Conservation (phyloP, 1,140 invertebrate species). For the Drosophila sp. region DNA sequence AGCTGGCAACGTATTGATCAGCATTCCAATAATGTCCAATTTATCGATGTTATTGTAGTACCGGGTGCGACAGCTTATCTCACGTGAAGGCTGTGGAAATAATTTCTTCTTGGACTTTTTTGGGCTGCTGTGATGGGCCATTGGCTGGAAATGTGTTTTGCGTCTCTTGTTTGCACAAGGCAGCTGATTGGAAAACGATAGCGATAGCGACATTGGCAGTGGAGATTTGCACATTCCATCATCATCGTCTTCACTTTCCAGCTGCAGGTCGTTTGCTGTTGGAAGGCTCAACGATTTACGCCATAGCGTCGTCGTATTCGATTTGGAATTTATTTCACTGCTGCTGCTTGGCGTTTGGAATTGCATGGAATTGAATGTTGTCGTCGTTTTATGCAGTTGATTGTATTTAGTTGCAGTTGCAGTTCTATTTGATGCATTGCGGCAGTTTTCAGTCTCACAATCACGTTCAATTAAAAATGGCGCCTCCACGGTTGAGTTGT, state of each 20-base stretch:
- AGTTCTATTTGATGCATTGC: conserved; percentile 55
- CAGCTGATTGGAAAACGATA: conserved; percentile 19
- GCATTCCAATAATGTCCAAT: conserved; percentile 61
- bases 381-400: conserved; percentile 1
- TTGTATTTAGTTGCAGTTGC: neutral
- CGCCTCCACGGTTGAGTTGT: conserved; percentile 73
- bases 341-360: conserved; percentile 50
- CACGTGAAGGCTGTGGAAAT: conserved; percentile 32
- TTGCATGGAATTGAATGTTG: conserved; percentile 28
- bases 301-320: conserved; percentile 11
- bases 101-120: conserved; percentile 70
- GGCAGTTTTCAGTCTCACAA: conserved; percentile 62
- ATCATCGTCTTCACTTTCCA: conserved; percentile 18
- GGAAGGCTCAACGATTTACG: conserved; percentile 22
- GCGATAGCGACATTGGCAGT: neutral
- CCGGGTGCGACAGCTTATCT: conserved; percentile 32
- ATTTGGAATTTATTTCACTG: conserved; percentile 10
- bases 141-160: conserved; percentile 40
- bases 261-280: neutral
- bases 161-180: conserved; percentile 49
- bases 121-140: conserved; percentile 60
- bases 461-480: conserved; percentile 69
- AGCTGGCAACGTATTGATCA: conserved; percentile 55
- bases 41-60: conserved; percentile 62
- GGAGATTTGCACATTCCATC: conserved; percentile 39